Base-by-base conservation (phyloP, 2,888 invertebrate species). In the Siphlonurus alternatus region DNA sequence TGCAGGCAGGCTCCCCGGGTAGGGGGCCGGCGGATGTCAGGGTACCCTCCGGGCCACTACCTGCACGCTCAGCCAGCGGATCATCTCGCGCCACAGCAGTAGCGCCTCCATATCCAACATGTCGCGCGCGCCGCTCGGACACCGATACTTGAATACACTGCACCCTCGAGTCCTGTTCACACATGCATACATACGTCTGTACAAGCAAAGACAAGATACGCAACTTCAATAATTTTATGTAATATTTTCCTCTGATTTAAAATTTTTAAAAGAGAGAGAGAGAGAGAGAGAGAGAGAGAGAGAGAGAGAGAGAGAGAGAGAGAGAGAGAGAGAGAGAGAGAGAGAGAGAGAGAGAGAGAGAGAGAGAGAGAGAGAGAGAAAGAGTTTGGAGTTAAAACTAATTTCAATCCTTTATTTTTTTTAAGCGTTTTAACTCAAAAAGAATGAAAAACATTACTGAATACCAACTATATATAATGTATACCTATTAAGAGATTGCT, bases 1-100 rank as follows among this genome's bases (percentile, higher is more conserved):
- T 5, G 38, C 38, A 10, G 5, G 38, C 38, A 15, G 15, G 5
- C 7, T 38, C 38, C 38, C 38, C 15, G 38, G 38, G 15, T 38
- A 38, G 7, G 38, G 38, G 38, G 38, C 7, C 5, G 38, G 38
- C 15, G 38, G 38, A 38, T 38, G 38, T 38, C 38, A 38, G 5
- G 38, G 38, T 38, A 15, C 7, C 5, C 56, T n/a, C 53, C 67
- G 69, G 23, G 71, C 70, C 61, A 71, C 68, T 62, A 72, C 71
- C 63, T 71, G 71, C 24, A 73, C 71, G 1, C 72, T 72, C 3
- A 73, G 69, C 72, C 72, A 73, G 61, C 71, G 71, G 23, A 71
- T 69, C 62, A 73, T 68, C 63, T 73, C 72, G 38, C 71, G 67
- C 73, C 73, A 73, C 5, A 72, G 68, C 22, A 71, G 68, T 19